A percentile compares a stretch with the other conserved stretches of the same genome.
These are phyloP conservation scores for Dromius quadrimaculatus DNA, from an alignment of 2,888 invertebrate species.

Conservation along the genomic window DNA sequence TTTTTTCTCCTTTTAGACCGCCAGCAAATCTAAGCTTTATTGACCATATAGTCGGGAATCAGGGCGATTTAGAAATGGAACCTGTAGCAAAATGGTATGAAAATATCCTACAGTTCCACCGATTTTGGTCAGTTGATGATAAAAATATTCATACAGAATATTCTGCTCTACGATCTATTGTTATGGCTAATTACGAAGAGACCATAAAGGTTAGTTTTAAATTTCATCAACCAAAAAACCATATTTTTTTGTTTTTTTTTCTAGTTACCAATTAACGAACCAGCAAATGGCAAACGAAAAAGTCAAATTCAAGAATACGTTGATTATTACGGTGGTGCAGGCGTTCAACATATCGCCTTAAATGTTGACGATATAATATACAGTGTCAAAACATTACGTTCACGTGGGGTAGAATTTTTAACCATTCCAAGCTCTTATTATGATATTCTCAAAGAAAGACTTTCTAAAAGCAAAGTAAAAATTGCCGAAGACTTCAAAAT, in stretches of 20 bases:
- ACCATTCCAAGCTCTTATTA: conserved; percentile 93
- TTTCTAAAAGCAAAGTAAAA: conserved; percentile 82
- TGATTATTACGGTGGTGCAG: conserved; percentile 97
- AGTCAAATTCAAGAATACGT: conserved; percentile 99
- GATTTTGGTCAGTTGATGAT: conserved; percentile 99
- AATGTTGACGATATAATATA: conserved; percentile 92
- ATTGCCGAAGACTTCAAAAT: conserved; percentile 87
- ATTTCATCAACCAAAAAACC: neutral
- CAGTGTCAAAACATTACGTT: conserved; percentile 82
- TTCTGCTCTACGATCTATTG: conserved; percentile 96
- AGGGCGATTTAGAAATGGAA: conserved; percentile 93
- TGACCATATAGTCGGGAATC: conserved; percentile 98
- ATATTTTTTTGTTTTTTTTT: conserved; percentile 51
- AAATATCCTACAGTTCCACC: conserved; percentile 77
- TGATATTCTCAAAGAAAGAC: conserved; percentile 80
- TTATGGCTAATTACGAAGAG: conserved; percentile 98
- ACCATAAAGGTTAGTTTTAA: conserved; percentile 80
- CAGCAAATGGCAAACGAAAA: conserved; percentile 92
- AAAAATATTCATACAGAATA: conserved; percentile 95
- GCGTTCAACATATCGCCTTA: conserved; percentile 98
- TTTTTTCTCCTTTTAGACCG: conserved; percentile 76
- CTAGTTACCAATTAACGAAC: conserved; percentile 96
- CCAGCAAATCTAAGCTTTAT: conserved; percentile 84
- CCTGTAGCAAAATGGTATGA: conserved; percentile 91
- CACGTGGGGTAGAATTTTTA: conserved; percentile 91